A percentile compares a stretch with the other conserved stretches of the same genome.
These are phyloP conservation scores for Tuta absoluta DNA, from an alignment of 2,888 invertebrate species.

Conservation along the genomic window DNA sequence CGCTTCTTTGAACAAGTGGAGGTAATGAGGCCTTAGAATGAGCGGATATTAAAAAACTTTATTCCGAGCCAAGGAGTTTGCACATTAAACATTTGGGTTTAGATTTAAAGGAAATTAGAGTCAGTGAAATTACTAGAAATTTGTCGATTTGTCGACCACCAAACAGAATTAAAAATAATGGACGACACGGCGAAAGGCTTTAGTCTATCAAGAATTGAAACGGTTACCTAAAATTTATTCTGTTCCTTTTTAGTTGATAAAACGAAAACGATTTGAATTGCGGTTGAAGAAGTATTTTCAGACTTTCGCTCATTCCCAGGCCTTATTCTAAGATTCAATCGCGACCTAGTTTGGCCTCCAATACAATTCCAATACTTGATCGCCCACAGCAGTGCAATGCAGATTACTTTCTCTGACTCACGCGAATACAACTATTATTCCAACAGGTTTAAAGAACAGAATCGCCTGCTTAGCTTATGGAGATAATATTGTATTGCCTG, in stretches of 20 bases:
- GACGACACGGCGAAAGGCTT: not conserved
- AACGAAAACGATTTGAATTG: not conserved
- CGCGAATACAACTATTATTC: conserved; percentile 38
- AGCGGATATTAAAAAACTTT: not conserved
- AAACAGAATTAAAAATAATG: not conserved
- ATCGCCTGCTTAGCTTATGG: conserved; percentile 35
- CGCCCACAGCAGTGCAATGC: conserved; percentile 58
- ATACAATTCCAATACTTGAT: conserved; percentile 59
- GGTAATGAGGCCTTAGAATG: not conserved
- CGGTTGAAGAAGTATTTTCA: not conserved
- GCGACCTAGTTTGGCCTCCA: conserved; percentile 61
- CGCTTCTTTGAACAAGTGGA: conserved; percentile 6
- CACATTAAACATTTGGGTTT: not conserved
- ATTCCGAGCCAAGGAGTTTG: not conserved
- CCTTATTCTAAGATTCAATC: conserved; percentile 50
- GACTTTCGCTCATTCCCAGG: conserved; percentile 24
- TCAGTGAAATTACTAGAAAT: not conserved
- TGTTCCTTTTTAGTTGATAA: not conserved
- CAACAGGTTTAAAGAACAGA: conserved; percentile 41
- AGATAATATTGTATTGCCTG: conserved; percentile 47
- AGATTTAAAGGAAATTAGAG: not conserved
- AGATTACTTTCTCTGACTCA: conserved; percentile 46
- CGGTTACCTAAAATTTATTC: too few species aligned
- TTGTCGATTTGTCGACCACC: not conserved
- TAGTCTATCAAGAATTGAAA: not conserved